Evolutionary conservation across 2,888 invertebrate genomes (phyloP).

Genomic region (Entomobrya multifasciata): DNA sequence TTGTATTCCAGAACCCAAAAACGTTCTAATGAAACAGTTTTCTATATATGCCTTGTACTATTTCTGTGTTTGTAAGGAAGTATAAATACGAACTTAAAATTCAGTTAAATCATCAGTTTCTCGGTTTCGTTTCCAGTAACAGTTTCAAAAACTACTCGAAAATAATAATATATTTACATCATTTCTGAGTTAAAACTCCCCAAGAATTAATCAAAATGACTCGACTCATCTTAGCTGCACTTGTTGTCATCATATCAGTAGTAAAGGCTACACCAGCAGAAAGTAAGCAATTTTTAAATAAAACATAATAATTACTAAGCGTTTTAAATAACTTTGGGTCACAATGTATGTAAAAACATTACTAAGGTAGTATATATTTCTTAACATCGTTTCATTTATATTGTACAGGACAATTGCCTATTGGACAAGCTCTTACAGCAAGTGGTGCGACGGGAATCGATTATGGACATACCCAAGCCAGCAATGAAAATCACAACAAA

Average conservation of each 20-base stretch:
- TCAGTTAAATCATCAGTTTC: slow-evolving; percentile 9
- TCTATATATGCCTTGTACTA: too few relatives aligned
- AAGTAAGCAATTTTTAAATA: too few relatives aligned
- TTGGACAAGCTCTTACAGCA: neutral
- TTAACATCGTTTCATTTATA: too few relatives aligned
- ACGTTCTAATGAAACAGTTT: too few relatives aligned
- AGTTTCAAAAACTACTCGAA: neutral
- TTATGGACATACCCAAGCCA: slow-evolving; percentile 15
- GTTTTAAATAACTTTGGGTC: too few relatives aligned
- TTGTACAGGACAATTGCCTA: neutral
- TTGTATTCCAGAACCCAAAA: too few relatives aligned
- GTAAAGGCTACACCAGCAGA: slow-evolving; percentile 7
- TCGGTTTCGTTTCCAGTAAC: neutral
- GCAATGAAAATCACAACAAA: slow-evolving; percentile 11
- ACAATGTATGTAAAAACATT: too few relatives aligned
- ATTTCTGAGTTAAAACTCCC: neutral
- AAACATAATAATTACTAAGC: too few relatives aligned
- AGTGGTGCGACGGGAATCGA: neutral
- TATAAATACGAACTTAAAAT: slow-evolving; percentile 13
- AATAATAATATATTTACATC: neutral
- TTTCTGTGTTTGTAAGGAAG: neutral
- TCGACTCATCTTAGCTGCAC: neutral
- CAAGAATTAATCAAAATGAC: neutral
- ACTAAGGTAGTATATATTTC: too few relatives aligned
- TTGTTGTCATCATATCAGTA: slow-evolving; percentile 1